Conservation (phyloP, 2,888 invertebrate genomes). For the Cephus sareptanus region DNA sequence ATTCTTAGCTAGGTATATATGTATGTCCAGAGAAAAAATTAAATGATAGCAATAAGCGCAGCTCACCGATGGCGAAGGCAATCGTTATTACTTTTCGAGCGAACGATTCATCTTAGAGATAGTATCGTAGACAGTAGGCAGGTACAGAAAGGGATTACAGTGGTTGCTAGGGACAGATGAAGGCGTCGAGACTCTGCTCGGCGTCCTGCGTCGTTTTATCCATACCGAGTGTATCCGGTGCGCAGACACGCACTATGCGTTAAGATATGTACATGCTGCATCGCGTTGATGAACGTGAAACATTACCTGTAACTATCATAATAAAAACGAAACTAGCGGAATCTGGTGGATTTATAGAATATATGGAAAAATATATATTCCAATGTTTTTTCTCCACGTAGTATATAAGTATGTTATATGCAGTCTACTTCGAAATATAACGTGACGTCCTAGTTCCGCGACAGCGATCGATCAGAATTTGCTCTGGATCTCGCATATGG, state of each 20-base stretch:
- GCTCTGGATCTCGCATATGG: no score
- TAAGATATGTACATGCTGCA: no score
- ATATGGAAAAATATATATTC: no score
- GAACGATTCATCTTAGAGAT: slow-evolving; percentile 51
- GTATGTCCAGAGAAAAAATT: neutral
- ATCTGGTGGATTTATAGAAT: no score
- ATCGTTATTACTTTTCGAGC: slow-evolving; percentile 16
- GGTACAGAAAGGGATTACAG: slow-evolving; percentile 29
- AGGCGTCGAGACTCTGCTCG: slow-evolving; percentile 26
- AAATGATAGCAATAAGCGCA: neutral
- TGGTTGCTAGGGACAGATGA: slow-evolving; percentile 34
- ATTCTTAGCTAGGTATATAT: neutral
- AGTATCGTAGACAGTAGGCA: slow-evolving; percentile 46
- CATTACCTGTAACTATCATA: no score
- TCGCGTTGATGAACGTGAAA: no score
- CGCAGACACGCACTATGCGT: slow-evolving; percentile 26
- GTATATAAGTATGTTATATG: no score
- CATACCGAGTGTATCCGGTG: slow-evolving; percentile 20
- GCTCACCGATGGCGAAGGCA: slow-evolving; percentile 3
- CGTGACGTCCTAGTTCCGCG: no score
- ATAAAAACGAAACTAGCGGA: no score
- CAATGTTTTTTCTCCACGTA: no score
- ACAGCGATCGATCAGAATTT: no score
- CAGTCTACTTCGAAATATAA: no score
- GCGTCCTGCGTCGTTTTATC: slow-evolving; percentile 32